These are phyloP conservation scores for Dipodomys spectabilis DNA, from an alignment of 2,113 vertebrate genomes.

Conservation along the genomic window DNA sequence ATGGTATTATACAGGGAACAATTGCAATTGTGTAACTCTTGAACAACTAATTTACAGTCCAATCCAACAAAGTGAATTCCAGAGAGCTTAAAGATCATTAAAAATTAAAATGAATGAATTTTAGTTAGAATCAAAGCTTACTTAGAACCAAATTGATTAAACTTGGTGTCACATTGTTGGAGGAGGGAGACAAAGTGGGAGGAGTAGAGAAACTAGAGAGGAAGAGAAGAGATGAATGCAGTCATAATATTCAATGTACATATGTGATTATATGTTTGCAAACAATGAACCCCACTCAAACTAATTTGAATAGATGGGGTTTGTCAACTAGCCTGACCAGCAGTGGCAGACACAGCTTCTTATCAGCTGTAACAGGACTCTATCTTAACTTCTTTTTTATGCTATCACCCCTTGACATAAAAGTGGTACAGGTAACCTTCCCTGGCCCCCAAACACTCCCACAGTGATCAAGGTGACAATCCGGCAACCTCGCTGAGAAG, in stretches of 20 bases:
- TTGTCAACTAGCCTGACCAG: neutral
- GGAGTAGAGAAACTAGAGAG: too few relatives aligned
- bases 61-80: too few relatives aligned
- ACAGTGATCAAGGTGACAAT: neutral
- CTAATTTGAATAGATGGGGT: neutral
- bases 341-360: neutral
- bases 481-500: neutral
- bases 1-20: too few relatives aligned
- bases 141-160: too few relatives aligned
- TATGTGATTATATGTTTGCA: neutral
- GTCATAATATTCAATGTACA: too few relatives aligned
- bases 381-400: neutral
- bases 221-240: too few relatives aligned
- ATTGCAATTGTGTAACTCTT: too few relatives aligned
- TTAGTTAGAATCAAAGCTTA: constrained; percentile 11
- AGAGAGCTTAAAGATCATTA: too few relatives aligned
- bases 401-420: neutral
- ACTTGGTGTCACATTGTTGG: too few relatives aligned
- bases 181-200: too few relatives aligned
- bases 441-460: neutral
- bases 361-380: neutral
- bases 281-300: neutral
- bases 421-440: neutral
- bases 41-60: too few relatives aligned
- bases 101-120: too few relatives aligned